Evolutionary conservation across 2,888 invertebrate genomes (phyloP), one percentile per base, ranked within the genome.

Genomic region (Arrhopalites spinosus): DNA sequence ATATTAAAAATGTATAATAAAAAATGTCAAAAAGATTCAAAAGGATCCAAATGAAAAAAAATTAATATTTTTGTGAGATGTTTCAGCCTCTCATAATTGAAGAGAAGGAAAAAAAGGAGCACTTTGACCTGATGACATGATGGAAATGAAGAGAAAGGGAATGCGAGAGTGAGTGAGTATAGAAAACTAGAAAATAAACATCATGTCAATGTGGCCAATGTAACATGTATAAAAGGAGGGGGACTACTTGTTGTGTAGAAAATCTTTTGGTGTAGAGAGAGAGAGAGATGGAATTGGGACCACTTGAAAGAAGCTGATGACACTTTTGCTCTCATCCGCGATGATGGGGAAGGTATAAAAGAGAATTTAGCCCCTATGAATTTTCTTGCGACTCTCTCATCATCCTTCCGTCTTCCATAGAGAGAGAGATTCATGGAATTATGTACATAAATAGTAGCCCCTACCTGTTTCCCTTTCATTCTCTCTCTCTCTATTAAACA

Each of bases 291-390:
- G 30, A 29, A 25, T 25, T 25, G 71, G 23, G 43, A 61, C 45
- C 43, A 61, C 43, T 61, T 61, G 71, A 63, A 63, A 72, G 56
- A 70, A 68, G 25, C 29, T 50, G 56, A 70, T 56, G 70, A 36
- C 71, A 71, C 30, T 71, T 71, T 71, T 71, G 30, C 56, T 71
- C 71, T 71, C 71, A 36, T 61, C 61, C 25, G 20, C 25, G 50
- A n/a, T 50, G n/a, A 50, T n/a, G n/a, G 50, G 50, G 50, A 50
- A 50, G 50, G 50, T 15, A n/a, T 50, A n/a, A 50, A 50, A 50
- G n/a, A 50, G n/a, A n/a, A 15, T 36, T 36, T 36, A 36, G 36
- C 36, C 36, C 36, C 36, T 11, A 36, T 36, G 36, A 36, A 36
- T 36, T 36, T 36, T 36, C 36, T 36, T 36, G 36, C 11, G 36